These are phyloP conservation scores for Drosophila maculinotata DNA, from an alignment of 2,888 invertebrate genomes.

Conservation along the genomic window DNA sequence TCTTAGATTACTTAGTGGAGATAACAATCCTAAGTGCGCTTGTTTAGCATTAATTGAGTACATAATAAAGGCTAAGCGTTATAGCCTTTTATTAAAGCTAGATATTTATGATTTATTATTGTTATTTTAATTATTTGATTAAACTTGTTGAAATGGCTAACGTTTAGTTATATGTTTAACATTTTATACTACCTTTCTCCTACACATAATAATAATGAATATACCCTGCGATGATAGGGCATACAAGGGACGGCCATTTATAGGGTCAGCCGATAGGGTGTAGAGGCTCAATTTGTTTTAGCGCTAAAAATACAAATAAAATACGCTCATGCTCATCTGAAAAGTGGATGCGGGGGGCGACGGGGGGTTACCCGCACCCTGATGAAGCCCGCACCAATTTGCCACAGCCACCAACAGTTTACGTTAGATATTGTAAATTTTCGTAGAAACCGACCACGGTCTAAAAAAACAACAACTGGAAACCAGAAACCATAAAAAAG, in stretches of 20 bases:
- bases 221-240: constrained; percentile 15
- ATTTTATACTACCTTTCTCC: too few species aligned
- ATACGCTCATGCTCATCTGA: constrained; percentile 46
- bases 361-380: constrained; percentile 4
- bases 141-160: too few species aligned
- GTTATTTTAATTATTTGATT: too few species aligned
- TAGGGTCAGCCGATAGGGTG: constrained; percentile 40
- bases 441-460: constrained; percentile 43
- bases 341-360: constrained; percentile 16
- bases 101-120: too few species aligned
- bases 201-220: too few species aligned
- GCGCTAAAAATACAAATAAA: constrained; percentile 80
- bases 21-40: not conserved
- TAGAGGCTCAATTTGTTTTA: constrained; percentile 77
- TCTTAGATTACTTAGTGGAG: not conserved
- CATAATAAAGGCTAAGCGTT: too few species aligned
- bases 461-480: constrained; percentile 55
- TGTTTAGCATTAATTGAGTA: not conserved
- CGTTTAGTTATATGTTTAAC: too few species aligned
- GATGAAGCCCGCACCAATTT: constrained; percentile 70
- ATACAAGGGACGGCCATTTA: constrained; percentile 32
- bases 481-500: constrained; percentile 67
- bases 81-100: too few species aligned
- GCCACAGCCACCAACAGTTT: constrained; percentile 72
- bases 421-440: constrained; percentile 72